Conservation (phyloP, 1,140 invertebrate species). For the Monomorium pharaonis region DNA sequence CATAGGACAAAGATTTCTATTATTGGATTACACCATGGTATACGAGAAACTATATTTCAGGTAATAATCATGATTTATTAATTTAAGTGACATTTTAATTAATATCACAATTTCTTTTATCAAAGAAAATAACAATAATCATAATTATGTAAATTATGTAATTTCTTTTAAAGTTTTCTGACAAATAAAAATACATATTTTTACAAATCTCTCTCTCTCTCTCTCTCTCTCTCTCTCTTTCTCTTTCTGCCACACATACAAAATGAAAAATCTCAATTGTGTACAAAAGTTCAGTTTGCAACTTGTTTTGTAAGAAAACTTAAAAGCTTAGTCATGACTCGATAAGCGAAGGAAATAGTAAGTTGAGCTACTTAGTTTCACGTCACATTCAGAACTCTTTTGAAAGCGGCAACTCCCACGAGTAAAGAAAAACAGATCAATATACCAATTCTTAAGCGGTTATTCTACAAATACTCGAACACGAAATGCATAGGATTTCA, state of each 20-base stretch:
- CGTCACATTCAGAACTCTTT: not conserved
- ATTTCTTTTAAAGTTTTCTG: not conserved
- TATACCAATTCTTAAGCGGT: slow-evolving; percentile 5
- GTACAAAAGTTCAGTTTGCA: not conserved
- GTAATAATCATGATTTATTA: not conserved
- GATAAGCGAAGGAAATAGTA: not conserved
- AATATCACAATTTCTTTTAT: not conserved
- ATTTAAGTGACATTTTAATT: not conserved
- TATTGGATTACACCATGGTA: not conserved
- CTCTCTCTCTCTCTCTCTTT: too few species aligned
- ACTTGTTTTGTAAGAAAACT: not conserved
- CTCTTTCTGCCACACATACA: not conserved
- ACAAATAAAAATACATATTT: not conserved
- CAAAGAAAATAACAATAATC: not conserved
- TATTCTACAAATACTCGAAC: slow-evolving; percentile 1
- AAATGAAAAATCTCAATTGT: not conserved
- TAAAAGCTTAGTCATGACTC: not conserved
- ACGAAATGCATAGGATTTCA: not conserved
- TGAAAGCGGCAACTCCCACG: not conserved
- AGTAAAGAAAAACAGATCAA: slow-evolving; percentile 51
- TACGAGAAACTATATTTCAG: not conserved
- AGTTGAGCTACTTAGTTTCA: not conserved
- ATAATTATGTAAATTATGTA: not conserved
- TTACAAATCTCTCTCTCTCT: too few species aligned
- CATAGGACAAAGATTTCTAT: not conserved